Evolutionary conservation across 2,797 vertebrate species (phyloP), one percentile per base, ranked within the genome.

Genomic region (Tapirus indicus): DNA sequence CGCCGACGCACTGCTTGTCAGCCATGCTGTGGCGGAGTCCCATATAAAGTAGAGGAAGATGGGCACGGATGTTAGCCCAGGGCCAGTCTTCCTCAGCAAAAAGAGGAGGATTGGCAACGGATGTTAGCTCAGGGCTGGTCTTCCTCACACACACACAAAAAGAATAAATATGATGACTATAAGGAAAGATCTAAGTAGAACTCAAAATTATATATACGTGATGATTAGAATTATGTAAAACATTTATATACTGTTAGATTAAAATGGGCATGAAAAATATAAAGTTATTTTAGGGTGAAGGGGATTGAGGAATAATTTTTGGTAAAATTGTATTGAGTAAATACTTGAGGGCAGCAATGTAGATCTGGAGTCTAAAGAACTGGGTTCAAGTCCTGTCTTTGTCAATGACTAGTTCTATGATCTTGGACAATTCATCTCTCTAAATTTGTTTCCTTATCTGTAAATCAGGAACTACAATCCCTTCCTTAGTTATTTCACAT

Each of bases 131-230:
- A 38, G 38, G 38, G 38, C 38, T 38, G 38, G 38, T 38, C 38
- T 38, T 38, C 38, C 38, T 38, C 38, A 38, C 38, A 38, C 38
- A 38, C 38, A 38, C 38, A 38, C 2, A 38, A 83, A 83, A 80
- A 96, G 87, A 88, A 88, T 94, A 91, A 96, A 92, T 91, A 79
- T 84, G 71, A 93, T 54, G n/a, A 89, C 20, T 32, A 13, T n/a
- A 82, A 97, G n/a, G 58, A 95, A 96, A 95, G 77, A 69, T 47
- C 23, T 74, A 94, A 16, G 38, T 47, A 52, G n/a, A 91, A 91
- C 17, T 93, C 89, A 88, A 93, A 97, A 77, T 80, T 74, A 18
- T 82, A 88, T 44, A 49, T 69, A 87, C 6, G 38, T 62, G 35
- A 85, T 74, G 21, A 90, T 68, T 75, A 87, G 66, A 82, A 52